Evolutionary conservation across 2,888 invertebrate genomes (phyloP).

Genomic region (Acanthopleura granulata): DNA sequence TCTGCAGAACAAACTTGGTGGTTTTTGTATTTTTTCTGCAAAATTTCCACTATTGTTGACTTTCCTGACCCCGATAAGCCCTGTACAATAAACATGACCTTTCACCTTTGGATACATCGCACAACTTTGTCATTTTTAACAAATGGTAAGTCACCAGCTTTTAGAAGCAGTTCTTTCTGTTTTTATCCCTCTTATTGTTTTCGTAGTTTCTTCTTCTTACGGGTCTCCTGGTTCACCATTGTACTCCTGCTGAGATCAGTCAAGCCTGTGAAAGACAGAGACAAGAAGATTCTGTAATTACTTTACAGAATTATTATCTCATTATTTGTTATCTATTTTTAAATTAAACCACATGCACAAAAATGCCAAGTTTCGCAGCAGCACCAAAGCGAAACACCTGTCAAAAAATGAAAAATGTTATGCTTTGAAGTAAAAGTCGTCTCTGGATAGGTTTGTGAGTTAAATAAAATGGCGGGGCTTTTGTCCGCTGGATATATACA

Average conservation of each 20-base stretch:
- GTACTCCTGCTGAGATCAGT: background rate
- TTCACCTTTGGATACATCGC: slow-evolving; percentile 37
- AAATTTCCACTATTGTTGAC: slow-evolving; percentile 56
- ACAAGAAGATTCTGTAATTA: too few species aligned
- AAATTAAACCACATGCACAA: too few species aligned
- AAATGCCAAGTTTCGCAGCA: too few species aligned
- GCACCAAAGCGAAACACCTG: too few species aligned
- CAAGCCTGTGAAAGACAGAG: too few species aligned
- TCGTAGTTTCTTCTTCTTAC: background rate
- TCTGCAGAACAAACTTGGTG: slow-evolving; percentile 67
- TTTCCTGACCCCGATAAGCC: slow-evolving; percentile 70
- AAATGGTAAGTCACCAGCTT: slow-evolving; percentile 43
- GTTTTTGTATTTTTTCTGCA: slow-evolving; percentile 47
- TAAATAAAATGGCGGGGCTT: too few species aligned
- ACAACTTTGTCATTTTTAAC: slow-evolving; percentile 42
- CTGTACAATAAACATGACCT: slow-evolving; percentile 67
- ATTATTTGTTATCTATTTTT: too few species aligned
- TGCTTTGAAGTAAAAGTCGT: too few species aligned
- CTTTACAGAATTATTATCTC: too few species aligned
- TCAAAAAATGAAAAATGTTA: too few species aligned
- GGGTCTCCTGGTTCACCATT: background rate
- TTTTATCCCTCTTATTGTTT: background rate
- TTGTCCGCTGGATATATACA: too few species aligned
- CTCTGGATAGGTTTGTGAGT: too few species aligned
- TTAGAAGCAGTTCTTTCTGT: background rate